Conservation (phyloP, 2,113 vertebrate genomes). For the Nanger granti region DNA sequence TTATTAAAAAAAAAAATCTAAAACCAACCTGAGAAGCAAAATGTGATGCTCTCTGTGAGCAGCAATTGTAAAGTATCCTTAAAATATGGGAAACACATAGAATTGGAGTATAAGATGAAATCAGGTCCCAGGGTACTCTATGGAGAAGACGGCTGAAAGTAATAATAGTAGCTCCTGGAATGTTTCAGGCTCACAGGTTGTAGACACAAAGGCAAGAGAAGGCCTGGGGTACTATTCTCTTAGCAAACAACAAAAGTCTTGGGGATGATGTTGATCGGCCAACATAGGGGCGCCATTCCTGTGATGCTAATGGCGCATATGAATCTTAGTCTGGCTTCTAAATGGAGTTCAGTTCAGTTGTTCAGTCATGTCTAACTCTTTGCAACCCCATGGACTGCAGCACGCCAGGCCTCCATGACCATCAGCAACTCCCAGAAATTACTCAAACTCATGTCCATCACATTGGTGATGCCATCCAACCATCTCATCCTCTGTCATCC, state of each 20-base stretch:
- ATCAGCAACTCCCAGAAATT: background rate
- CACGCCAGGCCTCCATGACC: background rate
- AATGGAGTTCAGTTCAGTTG: background rate
- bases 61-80: constrained; percentile 22
- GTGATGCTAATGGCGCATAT: background rate
- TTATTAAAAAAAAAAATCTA: background rate
- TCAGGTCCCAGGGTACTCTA: background rate
- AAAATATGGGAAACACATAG: background rate
- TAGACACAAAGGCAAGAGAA: background rate
- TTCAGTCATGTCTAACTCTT: background rate
- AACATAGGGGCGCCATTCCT: background rate
- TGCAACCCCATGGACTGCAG: background rate
- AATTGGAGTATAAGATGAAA: background rate
- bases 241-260: background rate
- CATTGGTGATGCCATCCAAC: background rate
- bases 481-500: background rate
- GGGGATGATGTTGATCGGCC: background rate
- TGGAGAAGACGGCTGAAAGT: background rate
- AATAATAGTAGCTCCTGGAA: background rate
- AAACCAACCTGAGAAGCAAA: constrained; percentile 25
- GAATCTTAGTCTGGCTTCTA: background rate
- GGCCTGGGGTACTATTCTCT: background rate
- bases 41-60: background rate
- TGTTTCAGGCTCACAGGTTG: background rate
- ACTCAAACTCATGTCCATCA: background rate